phyloP scores from a whole-genome alignment of 2,797 vertebrate species.

The Malurus leucopterus region DNA sequence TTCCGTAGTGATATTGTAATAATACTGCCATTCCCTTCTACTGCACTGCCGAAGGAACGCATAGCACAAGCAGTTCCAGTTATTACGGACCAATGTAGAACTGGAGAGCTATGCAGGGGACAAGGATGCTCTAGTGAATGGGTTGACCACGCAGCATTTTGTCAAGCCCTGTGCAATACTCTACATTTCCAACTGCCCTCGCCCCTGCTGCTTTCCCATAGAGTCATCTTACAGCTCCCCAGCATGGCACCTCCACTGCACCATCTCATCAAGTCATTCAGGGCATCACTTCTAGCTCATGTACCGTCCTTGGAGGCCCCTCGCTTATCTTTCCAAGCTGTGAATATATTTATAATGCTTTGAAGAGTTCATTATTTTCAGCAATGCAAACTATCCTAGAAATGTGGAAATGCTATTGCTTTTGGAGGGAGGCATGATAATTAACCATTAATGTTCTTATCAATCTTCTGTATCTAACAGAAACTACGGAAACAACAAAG shows the following conservation, averaged over 20 bases:
- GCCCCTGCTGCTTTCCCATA: not conserved
- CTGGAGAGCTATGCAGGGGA: conserved; percentile 76
- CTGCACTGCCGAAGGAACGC: conserved; percentile 83
- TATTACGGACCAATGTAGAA: conserved; percentile 77
- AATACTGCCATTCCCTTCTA: conserved; percentile 90
- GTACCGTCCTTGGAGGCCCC: not conserved
- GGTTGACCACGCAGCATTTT: conserved; percentile 89
- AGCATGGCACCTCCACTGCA: conserved; percentile 29
- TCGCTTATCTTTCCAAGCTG: conserved; percentile 49
- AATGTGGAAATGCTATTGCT: conserved; percentile 18
- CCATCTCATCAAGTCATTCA: conserved; percentile 56
- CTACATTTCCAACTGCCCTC: conserved; percentile 62
- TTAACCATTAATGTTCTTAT: not conserved
- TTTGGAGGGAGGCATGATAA: conserved; percentile 27
- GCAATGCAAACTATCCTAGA: conserved; percentile 38
- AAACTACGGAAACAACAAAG: not conserved
- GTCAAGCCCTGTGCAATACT: conserved; percentile 97
- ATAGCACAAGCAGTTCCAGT: conserved; percentile 76
- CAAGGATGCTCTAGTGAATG: conserved; percentile 58
- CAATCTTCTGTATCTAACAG: not conserved
- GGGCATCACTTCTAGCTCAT: conserved; percentile 39
- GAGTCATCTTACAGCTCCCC: conserved; percentile 24
- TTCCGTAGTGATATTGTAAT: conserved; percentile 93
- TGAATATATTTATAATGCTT: conserved; percentile 56
- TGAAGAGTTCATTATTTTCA: conserved; percentile 42